These are phyloP conservation scores for Lordiphosa collinella DNA, from an alignment of 1,140 invertebrate species.

Conservation along the genomic window DNA sequence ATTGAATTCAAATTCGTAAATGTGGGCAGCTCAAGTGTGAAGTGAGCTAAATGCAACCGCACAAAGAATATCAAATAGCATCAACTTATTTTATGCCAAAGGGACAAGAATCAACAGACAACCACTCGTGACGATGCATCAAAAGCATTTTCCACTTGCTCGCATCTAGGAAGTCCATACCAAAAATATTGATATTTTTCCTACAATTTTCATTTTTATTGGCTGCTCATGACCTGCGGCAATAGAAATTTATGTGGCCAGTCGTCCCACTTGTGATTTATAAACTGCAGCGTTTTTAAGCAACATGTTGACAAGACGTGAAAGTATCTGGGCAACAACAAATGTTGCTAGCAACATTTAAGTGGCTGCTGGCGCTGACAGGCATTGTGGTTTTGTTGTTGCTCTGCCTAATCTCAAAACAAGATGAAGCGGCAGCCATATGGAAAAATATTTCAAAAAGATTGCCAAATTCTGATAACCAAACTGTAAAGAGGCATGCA, in stretches of 20 bases:
- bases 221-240: slow-evolving; percentile 69
- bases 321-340: slow-evolving; percentile 8
- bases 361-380: slow-evolving; percentile 28
- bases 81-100: too few relatives aligned
- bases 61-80: too few relatives aligned
- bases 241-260: slow-evolving; percentile 51
- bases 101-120: slow-evolving; percentile 1
- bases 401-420: slow-evolving; percentile 27
- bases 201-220: slow-evolving; percentile 54
- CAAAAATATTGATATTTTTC: slow-evolving; percentile 1
- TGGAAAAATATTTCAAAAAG: slow-evolving; percentile 74
- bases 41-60: too few relatives aligned
- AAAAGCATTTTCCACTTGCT: slow-evolving; percentile 51
- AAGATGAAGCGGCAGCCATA: slow-evolving; percentile 58
- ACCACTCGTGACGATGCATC: neutral
- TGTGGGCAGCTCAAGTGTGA: too few relatives aligned
- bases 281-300: neutral
- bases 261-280: slow-evolving; percentile 5
- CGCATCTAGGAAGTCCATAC: slow-evolving; percentile 28
- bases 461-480: slow-evolving; percentile 71
- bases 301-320: slow-evolving; percentile 15
- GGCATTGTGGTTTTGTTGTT: slow-evolving; percentile 21
- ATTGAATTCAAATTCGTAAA: slow-evolving; percentile 71
- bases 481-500: slow-evolving; percentile 49
- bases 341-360: slow-evolving; percentile 23